Conservation (phyloP, 2,888 invertebrate genomes). For the Melikaiella ostensackeni region DNA sequence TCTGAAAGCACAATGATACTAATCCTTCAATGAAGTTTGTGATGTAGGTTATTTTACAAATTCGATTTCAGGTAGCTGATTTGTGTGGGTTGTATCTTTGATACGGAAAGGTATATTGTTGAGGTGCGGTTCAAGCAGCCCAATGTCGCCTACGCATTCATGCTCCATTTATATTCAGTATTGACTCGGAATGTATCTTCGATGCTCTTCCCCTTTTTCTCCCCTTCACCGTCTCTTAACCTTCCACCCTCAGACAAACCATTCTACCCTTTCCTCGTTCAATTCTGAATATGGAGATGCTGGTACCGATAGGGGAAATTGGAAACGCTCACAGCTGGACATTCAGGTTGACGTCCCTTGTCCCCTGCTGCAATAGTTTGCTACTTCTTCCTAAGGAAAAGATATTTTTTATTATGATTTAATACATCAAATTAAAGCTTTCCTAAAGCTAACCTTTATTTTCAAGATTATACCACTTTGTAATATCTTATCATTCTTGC, state of each 20-base stretch:
- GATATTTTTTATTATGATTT: neutral
- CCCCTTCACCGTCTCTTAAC: slow-evolving; percentile 29
- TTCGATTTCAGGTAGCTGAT: slow-evolving; percentile 24
- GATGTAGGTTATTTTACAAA: slow-evolving; percentile 15
- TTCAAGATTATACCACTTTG: neutral
- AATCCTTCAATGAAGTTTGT: neutral
- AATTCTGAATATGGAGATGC: slow-evolving; percentile 36
- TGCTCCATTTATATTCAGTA: slow-evolving; percentile 38
- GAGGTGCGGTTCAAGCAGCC: slow-evolving; percentile 34
- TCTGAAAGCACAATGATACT: neutral
- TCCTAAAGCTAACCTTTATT: neutral
- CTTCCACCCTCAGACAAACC: slow-evolving; percentile 37
- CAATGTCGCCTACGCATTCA: slow-evolving; percentile 26
- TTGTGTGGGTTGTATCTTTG: slow-evolving; percentile 22
- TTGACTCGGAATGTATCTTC: slow-evolving; percentile 37
- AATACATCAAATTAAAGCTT: neutral
- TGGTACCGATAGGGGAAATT: slow-evolving; percentile 41
- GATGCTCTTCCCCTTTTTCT: slow-evolving; percentile 12
- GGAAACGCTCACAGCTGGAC: slow-evolving; percentile 43
- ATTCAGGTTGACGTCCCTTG: slow-evolving; percentile 37
- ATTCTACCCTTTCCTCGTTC: slow-evolving; percentile 36
- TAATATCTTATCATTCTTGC: neutral
- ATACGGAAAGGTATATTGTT: slow-evolving; percentile 31
- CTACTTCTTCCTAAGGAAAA: neutral
- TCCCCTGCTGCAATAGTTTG: neutral